Base-by-base conservation (phyloP, 2,888 invertebrate species). In the Caenorhabditis angaria region DNA sequence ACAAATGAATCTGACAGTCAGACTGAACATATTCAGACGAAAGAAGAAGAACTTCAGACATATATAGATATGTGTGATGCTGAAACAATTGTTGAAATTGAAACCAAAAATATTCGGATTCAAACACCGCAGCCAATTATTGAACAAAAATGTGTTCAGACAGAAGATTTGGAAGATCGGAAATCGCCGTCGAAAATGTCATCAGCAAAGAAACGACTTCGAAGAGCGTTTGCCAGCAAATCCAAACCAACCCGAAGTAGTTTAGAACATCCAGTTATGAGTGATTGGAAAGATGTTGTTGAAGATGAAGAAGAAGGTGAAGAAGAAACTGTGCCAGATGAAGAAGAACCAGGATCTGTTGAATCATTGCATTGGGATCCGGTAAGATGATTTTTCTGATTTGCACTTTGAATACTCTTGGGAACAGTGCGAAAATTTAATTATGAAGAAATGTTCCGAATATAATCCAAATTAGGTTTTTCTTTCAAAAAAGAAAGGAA, bases 321-420 rank as follows among this genome's bases (percentile, higher is more conserved):
- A 28, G 50, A 41, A n/a, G 71, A 41, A 18, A 41, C 41, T 3
- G 41, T 3, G 18, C 41, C 6, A 18, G 77, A 77, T n/a, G 68
- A 61, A 22, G 76, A 79, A 50, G 78, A 76, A 18, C 70, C 65
- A 12, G 82, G 76, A 55, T 77, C 77, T 10, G 78, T 76, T 10
- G 82, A 82, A 61, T 72, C 72, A 25, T 71, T 85, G 20, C 83
- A 86, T 75, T 86, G 86, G 86, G 85, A 86, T 65, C 86, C 86
- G 25, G 64, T n/a, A n/a, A n/a, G n/a, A n/a, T n/a, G n/a, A n/a
- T n/a, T n/a, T n/a, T n/a, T n/a, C n/a, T n/a, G n/a, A n/a, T n/a
- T n/a, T n/a, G n/a, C n/a, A n/a, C n/a, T n/a, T n/a, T n/a, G n/a
- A n/a, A n/a, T n/a, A n/a, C n/a, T n/a, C n/a, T n/a, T n/a, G n/a